A percentile compares a stretch with the other conserved stretches of the same genome.
phyloP scores from a whole-genome alignment of 2,113 vertebrate genomes.

The Corapipo altera region DNA sequence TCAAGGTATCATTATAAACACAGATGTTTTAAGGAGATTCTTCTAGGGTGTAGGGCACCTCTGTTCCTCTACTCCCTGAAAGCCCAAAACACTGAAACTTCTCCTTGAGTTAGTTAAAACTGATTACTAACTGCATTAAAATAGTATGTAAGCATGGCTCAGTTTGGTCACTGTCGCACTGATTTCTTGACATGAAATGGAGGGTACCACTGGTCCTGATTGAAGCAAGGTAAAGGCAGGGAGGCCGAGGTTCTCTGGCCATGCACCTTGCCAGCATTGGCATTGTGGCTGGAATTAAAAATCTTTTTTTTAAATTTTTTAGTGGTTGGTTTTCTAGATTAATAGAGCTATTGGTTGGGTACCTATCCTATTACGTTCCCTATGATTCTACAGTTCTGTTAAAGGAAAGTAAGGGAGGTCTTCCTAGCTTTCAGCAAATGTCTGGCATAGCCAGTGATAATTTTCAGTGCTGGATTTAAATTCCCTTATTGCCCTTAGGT shows the following conservation, averaged over 20 bases:
- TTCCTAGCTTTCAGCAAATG: not conserved
- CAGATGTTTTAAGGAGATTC: not conserved
- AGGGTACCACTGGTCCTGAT: not conserved
- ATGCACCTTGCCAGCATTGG: not conserved
- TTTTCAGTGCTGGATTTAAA: not conserved
- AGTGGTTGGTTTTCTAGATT: not conserved
- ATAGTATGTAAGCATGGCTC: not conserved
- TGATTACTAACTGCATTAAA: not conserved
- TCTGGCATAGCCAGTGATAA: not conserved
- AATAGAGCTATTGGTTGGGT: not conserved
- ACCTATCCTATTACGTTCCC: not conserved
- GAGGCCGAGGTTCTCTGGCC: accelerated
- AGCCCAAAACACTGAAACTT: not conserved
- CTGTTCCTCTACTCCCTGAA: not conserved
- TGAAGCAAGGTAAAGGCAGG: not conserved
- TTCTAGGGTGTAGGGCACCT: not conserved
- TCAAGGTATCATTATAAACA: not conserved
- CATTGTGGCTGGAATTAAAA: not conserved
- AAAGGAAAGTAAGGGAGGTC: not conserved
- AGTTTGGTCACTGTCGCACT: not conserved
- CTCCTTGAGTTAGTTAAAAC: not conserved
- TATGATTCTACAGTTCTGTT: not conserved
- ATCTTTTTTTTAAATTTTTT: not conserved
- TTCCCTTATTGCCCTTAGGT: not conserved
- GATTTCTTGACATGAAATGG: not conserved